phyloP scores from a whole-genome alignment of 2,888 invertebrate species.

The Plebejus argus region DNA sequence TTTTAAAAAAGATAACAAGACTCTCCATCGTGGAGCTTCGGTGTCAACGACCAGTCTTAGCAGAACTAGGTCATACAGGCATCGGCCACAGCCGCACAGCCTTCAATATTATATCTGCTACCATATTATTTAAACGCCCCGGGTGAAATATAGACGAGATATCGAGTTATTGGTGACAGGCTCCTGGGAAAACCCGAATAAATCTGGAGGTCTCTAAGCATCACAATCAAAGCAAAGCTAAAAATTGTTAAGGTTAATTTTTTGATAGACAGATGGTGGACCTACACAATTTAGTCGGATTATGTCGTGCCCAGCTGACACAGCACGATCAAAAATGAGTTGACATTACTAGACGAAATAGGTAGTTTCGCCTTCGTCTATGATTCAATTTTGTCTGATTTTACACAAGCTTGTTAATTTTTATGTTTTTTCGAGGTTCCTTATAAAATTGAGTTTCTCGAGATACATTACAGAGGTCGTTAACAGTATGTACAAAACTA shows the following conservation, averaged over 20 bases:
- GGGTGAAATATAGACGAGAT: constrained; percentile 15
- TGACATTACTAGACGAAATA: no score
- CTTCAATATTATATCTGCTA: constrained; percentile 12
- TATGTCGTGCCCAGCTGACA: no score
- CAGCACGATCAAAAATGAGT: no score
- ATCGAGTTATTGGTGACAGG: background rate
- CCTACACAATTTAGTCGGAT: no score
- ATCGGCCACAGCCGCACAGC: constrained; percentile 14
- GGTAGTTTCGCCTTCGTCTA: no score
- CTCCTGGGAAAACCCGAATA: constrained; percentile 10
- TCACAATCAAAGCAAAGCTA: background rate
- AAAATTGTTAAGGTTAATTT: background rate
- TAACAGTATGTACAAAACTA: background rate
- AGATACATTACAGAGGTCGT: background rate
- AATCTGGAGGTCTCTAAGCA: background rate
- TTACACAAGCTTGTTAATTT: no score
- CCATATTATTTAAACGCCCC: background rate
- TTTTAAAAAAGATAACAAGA: constrained; percentile 33
- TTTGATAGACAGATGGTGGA: no score
- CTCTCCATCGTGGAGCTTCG: constrained; percentile 17
- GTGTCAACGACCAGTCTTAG: constrained; percentile 32
- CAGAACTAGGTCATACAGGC: constrained; percentile 29
- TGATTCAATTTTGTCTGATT: no score
- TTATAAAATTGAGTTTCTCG: background rate
- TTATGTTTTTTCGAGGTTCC: background rate